Percentiles rank a stretch among this genome's conserved stretches.
Conservation (phyloP, 2,113 vertebrate genomes). For the Poicephalus meyeri region DNA sequence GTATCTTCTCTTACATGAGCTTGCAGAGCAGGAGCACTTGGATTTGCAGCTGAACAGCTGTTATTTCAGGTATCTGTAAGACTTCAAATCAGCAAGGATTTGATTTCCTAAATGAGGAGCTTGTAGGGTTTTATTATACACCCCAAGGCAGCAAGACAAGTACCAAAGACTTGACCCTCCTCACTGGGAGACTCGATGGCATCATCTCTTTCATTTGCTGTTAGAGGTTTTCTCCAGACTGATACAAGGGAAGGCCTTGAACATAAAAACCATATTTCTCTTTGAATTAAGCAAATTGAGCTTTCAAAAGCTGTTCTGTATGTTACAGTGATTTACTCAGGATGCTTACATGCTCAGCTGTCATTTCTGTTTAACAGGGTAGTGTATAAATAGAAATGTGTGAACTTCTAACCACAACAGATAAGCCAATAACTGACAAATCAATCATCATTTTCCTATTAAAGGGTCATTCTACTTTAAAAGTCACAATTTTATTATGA, state of each 20-base stretch:
- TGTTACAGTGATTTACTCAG: background rate
- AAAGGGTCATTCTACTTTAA: background rate
- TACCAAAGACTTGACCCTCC: rapidly evolving
- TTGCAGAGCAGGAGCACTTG: background rate
- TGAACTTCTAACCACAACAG: background rate
- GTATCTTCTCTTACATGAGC: background rate
- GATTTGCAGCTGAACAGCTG: background rate
- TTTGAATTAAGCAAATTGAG: background rate
- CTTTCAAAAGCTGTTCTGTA: background rate
- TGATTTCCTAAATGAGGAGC: background rate
- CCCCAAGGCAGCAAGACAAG: background rate
- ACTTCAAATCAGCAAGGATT: background rate
- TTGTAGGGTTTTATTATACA: background rate
- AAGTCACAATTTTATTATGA: background rate
- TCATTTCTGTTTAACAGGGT: background rate
- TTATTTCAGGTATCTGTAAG: background rate
- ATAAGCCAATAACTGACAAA: background rate
- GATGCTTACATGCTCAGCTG: background rate
- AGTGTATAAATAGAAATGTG: background rate
- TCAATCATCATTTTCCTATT: background rate
- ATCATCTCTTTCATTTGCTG: background rate
- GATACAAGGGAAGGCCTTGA: background rate
- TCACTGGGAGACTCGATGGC: background rate
- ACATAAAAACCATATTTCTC: background rate
- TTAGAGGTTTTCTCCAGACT: background rate